A percentile compares a stretch with the other conserved stretches of the same genome.
phyloP scores from a whole-genome alignment of 2,797 vertebrate species.

The Microchirus variegatus region DNA sequence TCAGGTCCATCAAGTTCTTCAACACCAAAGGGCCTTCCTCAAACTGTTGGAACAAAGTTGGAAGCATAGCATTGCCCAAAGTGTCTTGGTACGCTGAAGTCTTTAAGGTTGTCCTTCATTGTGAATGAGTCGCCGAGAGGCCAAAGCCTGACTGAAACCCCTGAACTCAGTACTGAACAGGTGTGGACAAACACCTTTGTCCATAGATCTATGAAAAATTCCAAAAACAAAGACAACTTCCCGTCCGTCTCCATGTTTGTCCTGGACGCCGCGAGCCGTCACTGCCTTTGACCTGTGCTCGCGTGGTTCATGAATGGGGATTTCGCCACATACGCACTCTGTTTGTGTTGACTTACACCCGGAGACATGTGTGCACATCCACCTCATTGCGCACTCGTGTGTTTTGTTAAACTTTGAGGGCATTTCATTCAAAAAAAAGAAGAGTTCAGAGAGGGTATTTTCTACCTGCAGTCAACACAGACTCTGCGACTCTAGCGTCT shows the following conservation, averaged over 20 bases:
- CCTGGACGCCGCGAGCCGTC: background rate
- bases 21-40: too few species aligned
- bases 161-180: too few species aligned
- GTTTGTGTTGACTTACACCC: background rate
- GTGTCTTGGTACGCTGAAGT: too few species aligned
- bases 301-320: slow-evolving; percentile 12
- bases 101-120: too few species aligned
- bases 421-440: slow-evolving; percentile 1
- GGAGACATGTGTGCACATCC: background rate
- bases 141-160: too few species aligned
- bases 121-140: too few species aligned
- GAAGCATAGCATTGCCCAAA: too few species aligned
- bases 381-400: background rate
- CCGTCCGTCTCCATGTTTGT: background rate
- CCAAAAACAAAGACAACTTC: background rate
- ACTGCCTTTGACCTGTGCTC: background rate
- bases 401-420: background rate
- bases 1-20: too few species aligned
- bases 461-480: background rate
- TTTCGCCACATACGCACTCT: slow-evolving; percentile 31
- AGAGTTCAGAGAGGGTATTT: background rate
- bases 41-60: too few species aligned
- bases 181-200: too few species aligned
- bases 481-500: background rate
- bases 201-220: too few species aligned